Evolutionary conservation across 2,888 invertebrate genomes (phyloP), one percentile per base, ranked within the genome.

Genomic region (Crossocerus cetratus): DNA sequence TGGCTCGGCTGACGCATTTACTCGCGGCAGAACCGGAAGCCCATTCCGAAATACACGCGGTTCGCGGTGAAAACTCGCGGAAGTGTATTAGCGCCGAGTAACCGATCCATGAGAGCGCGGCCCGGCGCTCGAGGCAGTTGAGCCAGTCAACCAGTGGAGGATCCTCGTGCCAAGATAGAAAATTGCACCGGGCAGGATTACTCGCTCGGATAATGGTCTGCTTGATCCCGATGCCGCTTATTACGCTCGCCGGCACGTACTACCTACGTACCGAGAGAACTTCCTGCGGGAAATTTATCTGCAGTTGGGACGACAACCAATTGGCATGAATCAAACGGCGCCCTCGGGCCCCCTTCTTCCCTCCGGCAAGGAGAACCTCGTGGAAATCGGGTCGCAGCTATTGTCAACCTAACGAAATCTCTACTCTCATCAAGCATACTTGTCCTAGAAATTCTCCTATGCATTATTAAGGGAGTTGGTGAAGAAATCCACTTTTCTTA

Each of bases 21-120:
- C 80, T 71, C 71, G 59, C 63, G 54, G 56, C 59, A 60, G 43
- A 16, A 65, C 79, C 81, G 84, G 84, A 85, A 84, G 79, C 75
- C 78, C 77, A 80, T 77, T 81, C 82, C 77, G 76, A 84, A 81
- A 81, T 81, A 81, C 71, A 65, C 55, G 5, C 16, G 4, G 4
- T 16, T 1, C 5, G 16, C 16, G 64, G 63, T 18, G 44, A 63
- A 57, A 68, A 83, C 83, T 72, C 80, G 83, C 86, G 86, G 86
- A 86, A 85, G 78, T 75, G 68, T 77, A 49, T 49, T 16, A 14
- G 14, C 32, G 32, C 32, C 8, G 1, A 8, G 4, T 11, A 32
- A 32, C 32, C 8, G 32, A 32, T 32, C 74, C 78, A 69, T 59
- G 77, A 63, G 72, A 53, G 60, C 55, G 49, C 57, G 75, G 75